Conservation (phyloP, 2,113 vertebrate species). For the Petroica traversi region DNA sequence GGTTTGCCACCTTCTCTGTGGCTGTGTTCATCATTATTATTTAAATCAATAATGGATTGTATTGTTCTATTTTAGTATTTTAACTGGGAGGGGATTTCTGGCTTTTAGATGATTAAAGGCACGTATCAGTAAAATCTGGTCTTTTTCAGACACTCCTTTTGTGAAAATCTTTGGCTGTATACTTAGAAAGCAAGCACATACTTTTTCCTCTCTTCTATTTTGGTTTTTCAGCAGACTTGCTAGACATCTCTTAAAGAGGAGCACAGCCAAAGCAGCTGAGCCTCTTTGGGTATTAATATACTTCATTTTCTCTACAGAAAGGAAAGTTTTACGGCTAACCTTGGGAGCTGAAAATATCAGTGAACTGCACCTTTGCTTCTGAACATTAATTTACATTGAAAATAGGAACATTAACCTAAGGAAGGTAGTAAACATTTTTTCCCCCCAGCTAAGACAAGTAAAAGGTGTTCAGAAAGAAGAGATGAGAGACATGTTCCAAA, state of each 20-base stretch:
- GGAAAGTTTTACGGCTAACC: not conserved
- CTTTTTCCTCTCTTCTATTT: constrained; percentile 81
- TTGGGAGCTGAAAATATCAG: not conserved
- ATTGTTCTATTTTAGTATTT: not conserved
- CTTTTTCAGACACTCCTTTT: constrained; percentile 74
- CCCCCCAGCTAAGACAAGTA: not conserved
- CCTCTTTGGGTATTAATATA: not conserved
- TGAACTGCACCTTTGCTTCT: not conserved
- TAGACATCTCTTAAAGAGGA: constrained; percentile 84
- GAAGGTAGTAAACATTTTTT: not conserved
- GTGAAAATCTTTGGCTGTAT: constrained; percentile 80
- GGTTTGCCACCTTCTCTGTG: not conserved
- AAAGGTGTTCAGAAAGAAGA: not conserved
- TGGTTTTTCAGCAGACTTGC: constrained; percentile 80
- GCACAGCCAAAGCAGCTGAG: constrained; percentile 77
- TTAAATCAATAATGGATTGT: not conserved
- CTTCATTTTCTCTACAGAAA: not conserved
- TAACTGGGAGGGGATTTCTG: not conserved
- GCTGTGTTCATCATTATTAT: not conserved
- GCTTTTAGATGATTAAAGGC: not conserved
- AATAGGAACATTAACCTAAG: not conserved
- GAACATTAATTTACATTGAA: not conserved
- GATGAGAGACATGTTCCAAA: not conserved
- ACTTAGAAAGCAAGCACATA: constrained; percentile 74
- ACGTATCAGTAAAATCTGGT: accelerated